A percentile compares a stretch with the other conserved stretches of the same genome.
Conservation (phyloP, 2,113 vertebrate genomes). For the Indicator maculatus region DNA sequence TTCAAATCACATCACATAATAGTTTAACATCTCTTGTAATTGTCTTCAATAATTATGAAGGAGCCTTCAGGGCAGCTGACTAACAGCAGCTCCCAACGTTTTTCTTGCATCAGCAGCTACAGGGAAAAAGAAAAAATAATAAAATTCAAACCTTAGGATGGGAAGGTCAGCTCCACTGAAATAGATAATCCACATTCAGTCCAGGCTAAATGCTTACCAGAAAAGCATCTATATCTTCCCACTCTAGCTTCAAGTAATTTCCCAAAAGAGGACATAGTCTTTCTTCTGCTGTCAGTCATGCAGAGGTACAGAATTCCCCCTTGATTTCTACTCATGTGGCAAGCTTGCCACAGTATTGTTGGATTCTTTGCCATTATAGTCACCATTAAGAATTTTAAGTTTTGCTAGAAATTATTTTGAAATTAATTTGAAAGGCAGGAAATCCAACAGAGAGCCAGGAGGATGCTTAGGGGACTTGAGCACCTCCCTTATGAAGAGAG, state of each 20-base stretch:
- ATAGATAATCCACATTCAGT: background rate
- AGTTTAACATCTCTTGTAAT: constrained; percentile 50
- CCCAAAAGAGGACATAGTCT: background rate
- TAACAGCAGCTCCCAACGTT: background rate
- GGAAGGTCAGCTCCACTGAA: background rate
- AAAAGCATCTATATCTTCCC: background rate
- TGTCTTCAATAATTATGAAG: constrained; percentile 41
- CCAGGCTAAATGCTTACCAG: background rate
- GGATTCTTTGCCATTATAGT: background rate
- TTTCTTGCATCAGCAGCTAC: constrained; percentile 7
- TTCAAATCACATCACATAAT: constrained; percentile 38
- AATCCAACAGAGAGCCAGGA: too few species aligned
- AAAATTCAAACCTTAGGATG: background rate
- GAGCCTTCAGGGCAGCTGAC: constrained; percentile 49
- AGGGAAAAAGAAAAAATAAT: background rate
- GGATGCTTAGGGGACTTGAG: too few species aligned
- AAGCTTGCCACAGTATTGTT: background rate
- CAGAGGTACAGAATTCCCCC: background rate
- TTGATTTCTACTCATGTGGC: background rate
- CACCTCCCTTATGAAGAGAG: too few species aligned
- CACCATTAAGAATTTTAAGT: background rate
- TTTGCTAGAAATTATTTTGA: background rate
- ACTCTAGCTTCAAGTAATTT: background rate
- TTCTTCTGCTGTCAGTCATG: background rate
- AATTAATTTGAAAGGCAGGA: background rate